Evolutionary conservation across 2,888 invertebrate genomes (phyloP), one percentile per base, ranked within the genome.

Genomic region (Periphyllus acericola): DNA sequence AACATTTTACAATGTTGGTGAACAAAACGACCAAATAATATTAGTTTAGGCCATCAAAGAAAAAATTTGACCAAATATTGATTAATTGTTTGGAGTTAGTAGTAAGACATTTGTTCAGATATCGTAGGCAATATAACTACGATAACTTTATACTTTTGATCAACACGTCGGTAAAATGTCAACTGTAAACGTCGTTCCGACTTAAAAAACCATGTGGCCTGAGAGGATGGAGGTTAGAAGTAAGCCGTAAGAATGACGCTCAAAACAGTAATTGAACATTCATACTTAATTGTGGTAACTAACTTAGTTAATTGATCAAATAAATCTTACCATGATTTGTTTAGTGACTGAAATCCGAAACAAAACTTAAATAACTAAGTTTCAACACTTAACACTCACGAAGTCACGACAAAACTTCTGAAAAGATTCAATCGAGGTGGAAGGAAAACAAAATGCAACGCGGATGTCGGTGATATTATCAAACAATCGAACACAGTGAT

Each of bases 361-460:
- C 14, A 74, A 40, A 75, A 84, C 60, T 75, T 9, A 32, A 46
- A 6, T 21, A 14, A 74, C 0, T 52, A 32, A n/a, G 11, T 17
- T 52, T 3, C 0, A 52, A 34, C 72, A 52, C 46, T 11, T 32
- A 8, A 32, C 46, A 19, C 4, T 80, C 14, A 0, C 32, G 8
- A 36, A 19, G 0, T 80, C 14, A 0, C 32, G 8, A 36, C 36
- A 19, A 83, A 29, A 74, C 19, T 83, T 55, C 19, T 0, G 5
- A 40, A 66, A 60, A 66, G 29, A 29, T 19, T 36, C 60, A 25
- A 60, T 17, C 34, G 11, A 19, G 32, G 40, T 17, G 25, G 40
- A 86, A 80, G 8, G 80, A 86, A 86, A 72, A 80, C 80, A 80
- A 80, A 25, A 29, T 72, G 83, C 83, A 74, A 83, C 55, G 71